phyloP scores from a whole-genome alignment of 2,888 invertebrate genomes.

The Aphodius granarius region DNA sequence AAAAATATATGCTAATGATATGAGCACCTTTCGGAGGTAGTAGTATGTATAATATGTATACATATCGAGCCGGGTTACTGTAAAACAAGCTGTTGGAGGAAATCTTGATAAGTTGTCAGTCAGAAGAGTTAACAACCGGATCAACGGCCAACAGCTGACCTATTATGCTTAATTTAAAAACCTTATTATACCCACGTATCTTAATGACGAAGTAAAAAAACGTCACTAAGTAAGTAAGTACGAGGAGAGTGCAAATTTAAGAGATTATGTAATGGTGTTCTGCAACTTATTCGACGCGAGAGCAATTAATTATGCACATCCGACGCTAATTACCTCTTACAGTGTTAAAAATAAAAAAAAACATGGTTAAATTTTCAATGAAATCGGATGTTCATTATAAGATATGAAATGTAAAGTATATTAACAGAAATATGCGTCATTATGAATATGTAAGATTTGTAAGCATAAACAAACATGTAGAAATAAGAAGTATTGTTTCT shows the following conservation, averaged over 20 bases:
- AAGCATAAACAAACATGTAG: no score
- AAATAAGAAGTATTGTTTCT: no score
- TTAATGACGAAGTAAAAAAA: slow-evolving; percentile 6
- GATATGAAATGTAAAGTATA: no score
- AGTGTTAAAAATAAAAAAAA: no score
- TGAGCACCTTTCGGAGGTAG: neutral
- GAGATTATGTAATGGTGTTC: neutral
- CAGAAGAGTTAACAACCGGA: slow-evolving; percentile 25
- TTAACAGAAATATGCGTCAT: no score
- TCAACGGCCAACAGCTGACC: slow-evolving; percentile 16
- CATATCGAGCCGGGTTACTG: neutral
- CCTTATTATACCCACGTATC: neutral
- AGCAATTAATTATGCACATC: neutral
- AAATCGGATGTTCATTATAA: no score
- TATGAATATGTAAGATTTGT: no score
- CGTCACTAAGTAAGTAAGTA: neutral
- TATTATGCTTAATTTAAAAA: slow-evolving; percentile 25
- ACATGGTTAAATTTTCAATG: no score
- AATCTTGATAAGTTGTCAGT: slow-evolving; percentile 22
- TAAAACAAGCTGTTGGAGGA: slow-evolving; percentile 11
- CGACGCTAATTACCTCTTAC: neutral
- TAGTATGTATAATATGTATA: no score
- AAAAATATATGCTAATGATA: slow-evolving; percentile 7
- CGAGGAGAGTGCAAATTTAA: neutral
- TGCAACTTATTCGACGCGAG: neutral